Evolutionary conservation across 1,140 invertebrate species (phyloP).

Genomic region (Agraylea sexmaculata): DNA sequence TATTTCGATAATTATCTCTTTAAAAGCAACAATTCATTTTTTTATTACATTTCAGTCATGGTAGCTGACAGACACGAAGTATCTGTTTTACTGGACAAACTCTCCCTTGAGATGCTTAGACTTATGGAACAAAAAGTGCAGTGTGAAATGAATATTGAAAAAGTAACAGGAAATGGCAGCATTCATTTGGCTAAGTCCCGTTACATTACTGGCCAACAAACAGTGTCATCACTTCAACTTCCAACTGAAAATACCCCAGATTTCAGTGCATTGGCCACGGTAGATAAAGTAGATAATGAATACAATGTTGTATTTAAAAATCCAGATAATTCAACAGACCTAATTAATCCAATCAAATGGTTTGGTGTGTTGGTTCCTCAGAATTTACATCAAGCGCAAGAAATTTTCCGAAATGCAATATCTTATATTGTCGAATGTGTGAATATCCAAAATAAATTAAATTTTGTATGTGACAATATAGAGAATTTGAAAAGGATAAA

Average conservation of each 20-base stretch:
- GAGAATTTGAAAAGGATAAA: constrained; percentile 29
- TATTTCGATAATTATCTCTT: background rate
- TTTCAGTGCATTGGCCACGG: constrained; percentile 40
- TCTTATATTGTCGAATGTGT: constrained; percentile 47
- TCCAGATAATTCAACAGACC: constrained; percentile 24
- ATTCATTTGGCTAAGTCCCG: constrained; percentile 58
- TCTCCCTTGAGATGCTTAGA: constrained; percentile 47
- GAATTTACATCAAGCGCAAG: constrained; percentile 53
- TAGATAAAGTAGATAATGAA: constrained; percentile 30
- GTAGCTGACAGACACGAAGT: constrained; percentile 22
- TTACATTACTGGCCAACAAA: constrained; percentile 58
- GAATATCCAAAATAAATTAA: constrained; percentile 49
- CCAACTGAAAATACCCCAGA: constrained; percentile 48
- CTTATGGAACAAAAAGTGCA: constrained; percentile 56
- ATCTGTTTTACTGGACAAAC: constrained; percentile 46
- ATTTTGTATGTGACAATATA: constrained; percentile 34
- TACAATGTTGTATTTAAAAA: constrained; percentile 30
- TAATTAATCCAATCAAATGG: constrained; percentile 56
- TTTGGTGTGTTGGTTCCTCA: constrained; percentile 64
- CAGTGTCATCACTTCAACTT: constrained; percentile 50
- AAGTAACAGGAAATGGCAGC: constrained; percentile 46
- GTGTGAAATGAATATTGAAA: constrained; percentile 51
- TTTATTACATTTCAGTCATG: no score
- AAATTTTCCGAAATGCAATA: constrained; percentile 51
- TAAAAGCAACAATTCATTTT: constrained; percentile 8